Percentiles rank a stretch among this genome's conserved stretches.
These are phyloP conservation scores for Arbacia lixula DNA, from an alignment of 53 echinoderm and acorn worm species.

Conservation along the genomic window DNA sequence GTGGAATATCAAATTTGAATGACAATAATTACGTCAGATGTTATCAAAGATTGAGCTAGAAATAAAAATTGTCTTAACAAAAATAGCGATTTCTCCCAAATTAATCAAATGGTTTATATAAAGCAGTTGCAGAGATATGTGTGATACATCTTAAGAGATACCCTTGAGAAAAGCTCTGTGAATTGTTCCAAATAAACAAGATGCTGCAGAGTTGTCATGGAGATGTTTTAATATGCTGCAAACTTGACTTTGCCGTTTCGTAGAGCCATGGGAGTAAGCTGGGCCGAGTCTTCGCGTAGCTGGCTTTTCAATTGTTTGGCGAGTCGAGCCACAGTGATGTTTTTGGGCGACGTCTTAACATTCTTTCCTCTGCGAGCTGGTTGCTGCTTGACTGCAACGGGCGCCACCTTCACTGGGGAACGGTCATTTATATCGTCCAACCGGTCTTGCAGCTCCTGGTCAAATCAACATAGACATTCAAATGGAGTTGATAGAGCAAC, in stretches of 20 bases:
- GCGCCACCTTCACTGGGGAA: constrained; percentile 15
- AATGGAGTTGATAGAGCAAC: neutral
- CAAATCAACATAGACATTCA: neutral
- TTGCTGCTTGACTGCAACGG: neutral
- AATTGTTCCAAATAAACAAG: no score
- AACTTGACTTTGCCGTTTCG: constrained; percentile 48
- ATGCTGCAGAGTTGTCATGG: no score
- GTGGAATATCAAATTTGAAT: no score
- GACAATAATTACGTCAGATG: no score
- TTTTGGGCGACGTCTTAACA: neutral
- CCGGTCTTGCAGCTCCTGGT: constrained; percentile 53
- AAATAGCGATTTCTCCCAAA: no score
- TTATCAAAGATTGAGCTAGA: no score
- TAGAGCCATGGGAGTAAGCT: constrained; percentile 34
- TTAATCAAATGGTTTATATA: no score
- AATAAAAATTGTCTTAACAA: no score
- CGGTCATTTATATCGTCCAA: constrained; percentile 6
- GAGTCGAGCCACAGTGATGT: constrained; percentile 30
- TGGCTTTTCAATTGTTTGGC: constrained; percentile 48
- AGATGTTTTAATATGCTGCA: constrained; percentile 7
- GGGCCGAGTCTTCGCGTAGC: constrained; percentile 20
- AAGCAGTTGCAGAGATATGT: no score
- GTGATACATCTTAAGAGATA: no score
- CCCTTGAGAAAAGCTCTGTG: no score
- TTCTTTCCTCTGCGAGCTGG: neutral